A percentile compares a stretch with the other conserved stretches of the same genome.
Evolutionary conservation across 2,888 invertebrate species (phyloP).

Genomic region (Idaea biselata): DNA sequence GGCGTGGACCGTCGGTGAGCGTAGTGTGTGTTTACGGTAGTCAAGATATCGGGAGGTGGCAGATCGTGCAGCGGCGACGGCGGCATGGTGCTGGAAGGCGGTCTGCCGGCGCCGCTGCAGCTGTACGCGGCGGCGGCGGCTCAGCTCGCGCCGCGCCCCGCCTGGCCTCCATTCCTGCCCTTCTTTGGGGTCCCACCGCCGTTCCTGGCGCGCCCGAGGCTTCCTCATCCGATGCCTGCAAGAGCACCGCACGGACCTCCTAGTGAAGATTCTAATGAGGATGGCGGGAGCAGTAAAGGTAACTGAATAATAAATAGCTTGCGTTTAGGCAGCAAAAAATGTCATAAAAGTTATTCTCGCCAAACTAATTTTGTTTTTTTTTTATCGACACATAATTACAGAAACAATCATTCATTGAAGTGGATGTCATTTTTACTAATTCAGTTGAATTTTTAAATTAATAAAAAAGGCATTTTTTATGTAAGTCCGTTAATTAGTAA

Average conservation of each 20-base stretch:
- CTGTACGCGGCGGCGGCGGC: conserved; percentile 86
- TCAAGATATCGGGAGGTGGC: conserved; percentile 60
- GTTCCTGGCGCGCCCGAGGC: conserved; percentile 71
- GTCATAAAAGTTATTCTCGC: too few relatives aligned
- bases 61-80: conserved; percentile 45
- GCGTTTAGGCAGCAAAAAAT: neutral
- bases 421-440: too few relatives aligned
- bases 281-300: conserved; percentile 77
- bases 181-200: conserved; percentile 82
- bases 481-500: too few relatives aligned
- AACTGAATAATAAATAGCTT: conserved; percentile 21
- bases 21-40: conserved; percentile 50
- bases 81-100: conserved; percentile 84
- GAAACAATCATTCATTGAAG: too few relatives aligned
- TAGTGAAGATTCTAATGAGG: conserved; percentile 79
- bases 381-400: too few relatives aligned
- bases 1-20: conserved; percentile 37
- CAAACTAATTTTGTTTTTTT: too few relatives aligned
- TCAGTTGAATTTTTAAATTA: too few relatives aligned
- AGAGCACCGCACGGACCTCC: conserved; percentile 75
- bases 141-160: conserved; percentile 77
- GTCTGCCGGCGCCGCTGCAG: conserved; percentile 85
- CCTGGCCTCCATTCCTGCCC: conserved; percentile 82
- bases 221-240: conserved; percentile 64
- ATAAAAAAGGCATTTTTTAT: too few relatives aligned